Evolutionary conservation across 1,140 invertebrate species (phyloP), one percentile per base, ranked within the genome.

Genomic region (Drosophila fuyamai): DNA sequence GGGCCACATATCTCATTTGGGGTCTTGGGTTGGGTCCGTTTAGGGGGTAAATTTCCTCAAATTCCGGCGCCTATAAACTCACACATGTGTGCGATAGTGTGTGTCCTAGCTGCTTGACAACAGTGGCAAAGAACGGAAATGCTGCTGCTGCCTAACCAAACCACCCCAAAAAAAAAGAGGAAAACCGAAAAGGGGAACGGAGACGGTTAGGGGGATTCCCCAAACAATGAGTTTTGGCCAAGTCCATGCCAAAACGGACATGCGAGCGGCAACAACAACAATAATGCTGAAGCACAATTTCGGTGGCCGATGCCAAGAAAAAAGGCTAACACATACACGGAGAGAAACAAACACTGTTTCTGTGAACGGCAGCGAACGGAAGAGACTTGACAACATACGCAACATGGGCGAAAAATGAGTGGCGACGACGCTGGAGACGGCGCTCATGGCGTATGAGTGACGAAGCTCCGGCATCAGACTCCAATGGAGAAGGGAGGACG

Each of bases 361-460:
- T 57, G 48, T 77, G 78, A 67, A 54, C 77, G 83, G 67, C 79
- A 83, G 63, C 61, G 74, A 67, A 51, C 84, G 84, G 84, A 89
- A 90, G 84, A 72, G 78, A 85, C 81, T 89, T 89, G 84, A 89
- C 84, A 89, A 77, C 81, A 89, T 89, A 89, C 84, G 84, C 84
- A 89, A 89, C 84, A 89, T 89, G 74, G 84, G 59, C 83, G 84
- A 89, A 89, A 89, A 90, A 84, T 89, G 83, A 88, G 82, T 82
- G 82, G 78, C 78, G 60, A 58, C 47, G 48, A 56, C 43, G 54
- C 57, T 76, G 72, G 67, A 67, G 61, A 55, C 61, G 83, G 79
- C 83, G 84, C 84, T 89, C 80, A 89, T 88, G 73, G 79, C 84
- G 84, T 89, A 89, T 78, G 76, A 89, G 84, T 88, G 84, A 89